A percentile compares a stretch with the other conserved stretches of the same genome.
Evolutionary conservation across 35 echinoderm and acorn worm species (phyloP).

Genomic region (Hemicentrotus pulcherrimus): DNA sequence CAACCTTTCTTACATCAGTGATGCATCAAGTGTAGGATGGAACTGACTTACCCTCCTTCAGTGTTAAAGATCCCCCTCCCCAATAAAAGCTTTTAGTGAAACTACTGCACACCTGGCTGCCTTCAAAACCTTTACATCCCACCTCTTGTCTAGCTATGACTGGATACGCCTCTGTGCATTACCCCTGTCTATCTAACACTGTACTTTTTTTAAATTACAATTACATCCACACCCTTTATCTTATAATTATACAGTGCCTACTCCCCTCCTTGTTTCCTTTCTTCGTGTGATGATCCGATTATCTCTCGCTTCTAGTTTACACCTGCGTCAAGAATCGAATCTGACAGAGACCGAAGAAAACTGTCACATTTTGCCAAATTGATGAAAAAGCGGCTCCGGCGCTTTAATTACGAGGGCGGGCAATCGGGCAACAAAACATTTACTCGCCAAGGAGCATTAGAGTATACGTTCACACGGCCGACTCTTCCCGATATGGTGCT

Average conservation of each 20-base stretch:
- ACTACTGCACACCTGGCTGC: too few relatives aligned
- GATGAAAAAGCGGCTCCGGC: background rate
- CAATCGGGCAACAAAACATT: conserved; percentile 2
- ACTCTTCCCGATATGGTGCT: background rate
- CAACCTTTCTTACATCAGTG: too few relatives aligned
- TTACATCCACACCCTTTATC: background rate
- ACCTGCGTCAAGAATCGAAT: background rate
- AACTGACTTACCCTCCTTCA: too few relatives aligned
- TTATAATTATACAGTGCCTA: background rate
- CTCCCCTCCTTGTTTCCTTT: background rate
- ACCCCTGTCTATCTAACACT: background rate
- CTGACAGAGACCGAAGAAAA: conserved; percentile 24
- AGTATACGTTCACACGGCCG: background rate
- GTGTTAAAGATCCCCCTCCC: too few relatives aligned
- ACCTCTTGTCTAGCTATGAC: too few relatives aligned
- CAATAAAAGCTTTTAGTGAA: too few relatives aligned
- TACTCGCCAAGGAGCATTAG: background rate
- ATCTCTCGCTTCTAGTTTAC: background rate
- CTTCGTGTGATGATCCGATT: background rate
- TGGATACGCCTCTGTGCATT: too few relatives aligned
- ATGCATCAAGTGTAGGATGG: too few relatives aligned
- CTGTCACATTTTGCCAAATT: conserved; percentile 1
- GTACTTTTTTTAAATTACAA: background rate
- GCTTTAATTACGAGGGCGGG: background rate
- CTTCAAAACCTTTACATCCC: too few relatives aligned